phyloP scores from a whole-genome alignment of 1,140 invertebrate species.

The Ganaspis sp. region DNA sequence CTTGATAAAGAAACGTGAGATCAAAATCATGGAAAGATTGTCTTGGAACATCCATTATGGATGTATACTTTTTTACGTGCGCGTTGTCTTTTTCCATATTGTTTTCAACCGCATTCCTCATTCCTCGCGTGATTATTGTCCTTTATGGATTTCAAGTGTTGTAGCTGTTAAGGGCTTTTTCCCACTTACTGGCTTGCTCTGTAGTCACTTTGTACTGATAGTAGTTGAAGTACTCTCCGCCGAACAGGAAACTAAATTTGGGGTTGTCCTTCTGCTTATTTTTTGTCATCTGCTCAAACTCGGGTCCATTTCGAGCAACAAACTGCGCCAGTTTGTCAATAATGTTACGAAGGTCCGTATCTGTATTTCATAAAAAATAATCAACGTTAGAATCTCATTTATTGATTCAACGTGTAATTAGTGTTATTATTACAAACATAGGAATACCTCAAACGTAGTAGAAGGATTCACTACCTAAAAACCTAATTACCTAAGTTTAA shows the following conservation, averaged over 20 bases:
- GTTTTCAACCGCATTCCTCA: conserved; percentile 57
- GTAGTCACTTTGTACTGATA: conserved; percentile 97
- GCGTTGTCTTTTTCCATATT: conserved; percentile 12
- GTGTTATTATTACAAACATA: neutral
- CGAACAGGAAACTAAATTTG: conserved; percentile 97
- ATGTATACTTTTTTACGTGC: neutral
- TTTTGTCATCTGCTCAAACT: conserved; percentile 99
- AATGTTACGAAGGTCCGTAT: conserved; percentile 95
- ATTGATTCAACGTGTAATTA: neutral
- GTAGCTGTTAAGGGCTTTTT: conserved; percentile 66
- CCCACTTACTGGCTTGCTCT: conserved; percentile 89
- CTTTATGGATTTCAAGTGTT: conserved; percentile 60
- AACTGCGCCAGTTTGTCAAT: conserved; percentile 99
- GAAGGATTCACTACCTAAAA: conserved; percentile 7
- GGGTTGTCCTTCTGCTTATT: conserved; percentile 98
- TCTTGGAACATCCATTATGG: neutral
- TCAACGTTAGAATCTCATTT: neutral
- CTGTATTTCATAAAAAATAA: conserved; percentile 73
- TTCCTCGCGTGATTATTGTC: conserved; percentile 56
- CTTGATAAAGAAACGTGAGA: neutral
- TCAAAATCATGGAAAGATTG: neutral
- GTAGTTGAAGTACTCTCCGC: conserved; percentile 96
- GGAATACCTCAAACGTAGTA: neutral
- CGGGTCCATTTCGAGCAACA: conserved; percentile 98
- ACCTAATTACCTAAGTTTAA: conserved; percentile 2